Evolutionary conservation across 2,888 invertebrate genomes (phyloP), one percentile per base, ranked within the genome.

Genomic region (Diaphora mendica): DNA sequence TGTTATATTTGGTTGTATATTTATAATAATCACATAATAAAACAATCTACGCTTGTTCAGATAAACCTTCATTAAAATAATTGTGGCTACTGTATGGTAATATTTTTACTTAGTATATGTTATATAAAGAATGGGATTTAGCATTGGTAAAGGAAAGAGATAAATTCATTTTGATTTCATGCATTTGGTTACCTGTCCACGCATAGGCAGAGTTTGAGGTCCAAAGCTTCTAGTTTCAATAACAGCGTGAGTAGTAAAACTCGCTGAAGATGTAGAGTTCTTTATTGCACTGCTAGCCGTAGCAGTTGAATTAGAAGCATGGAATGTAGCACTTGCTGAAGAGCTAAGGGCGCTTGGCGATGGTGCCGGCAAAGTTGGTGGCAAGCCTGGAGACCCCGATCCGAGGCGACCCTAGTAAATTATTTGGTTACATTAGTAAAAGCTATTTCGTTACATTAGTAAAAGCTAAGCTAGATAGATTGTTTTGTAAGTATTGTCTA

Each of bases 321-420:
- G 95, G 87, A 96, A 96, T 73, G 96, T 96, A 79, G 97, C 97
- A 84, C 97, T 97, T 13, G 97, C 97, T 86, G 97, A 97, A 65
- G 97, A 96, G 82, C 96, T 94, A 39, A 96, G 90, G 73, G 96
- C 96, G 82, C 96, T 96, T 26, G 97, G 97, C 44, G 97, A 97
- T 0, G 97, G 97, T 0, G 97, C 97, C 23, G 97, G 97, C 64
- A 97, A 90, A 42, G 97, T 97, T 42, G 97, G 97, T 2, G 97
- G 97, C n/a, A 97, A 96, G 20, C 97, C 97, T 20, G 96, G 96
- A 76, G 97, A 95, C 42, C 92, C 92, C 66, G 82, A 94, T 74
- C 94, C 94, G 59, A 95, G 91, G 65, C 95, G 95, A 83, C 94
- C 95, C 95, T 95, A 83, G 23, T 65, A 71, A 72, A 76, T 76